Conservation (phyloP, 2,113 vertebrate species). For the Semicossyphus pulcher region DNA sequence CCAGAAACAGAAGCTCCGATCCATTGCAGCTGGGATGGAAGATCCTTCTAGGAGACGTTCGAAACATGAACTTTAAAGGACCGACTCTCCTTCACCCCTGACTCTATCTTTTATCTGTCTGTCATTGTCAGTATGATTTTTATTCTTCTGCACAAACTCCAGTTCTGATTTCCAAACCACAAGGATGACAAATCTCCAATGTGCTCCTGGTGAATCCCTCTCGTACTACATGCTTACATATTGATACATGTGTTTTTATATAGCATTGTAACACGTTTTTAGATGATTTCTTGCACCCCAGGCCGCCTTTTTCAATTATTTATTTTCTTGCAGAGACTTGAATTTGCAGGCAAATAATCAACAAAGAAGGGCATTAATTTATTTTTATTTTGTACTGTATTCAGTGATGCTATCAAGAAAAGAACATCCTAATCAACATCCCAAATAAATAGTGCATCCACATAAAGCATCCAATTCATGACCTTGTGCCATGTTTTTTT, state of each 20-base stretch:
- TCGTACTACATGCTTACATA: neutral
- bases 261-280: too few species aligned
- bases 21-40: neutral
- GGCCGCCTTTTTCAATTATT: neutral
- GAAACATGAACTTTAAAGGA: neutral
- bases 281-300: too few species aligned
- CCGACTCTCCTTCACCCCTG: neutral
- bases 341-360: too few species aligned
- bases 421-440: too few species aligned
- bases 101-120: neutral
- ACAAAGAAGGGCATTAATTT: too few species aligned
- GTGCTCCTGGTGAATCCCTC: neutral
- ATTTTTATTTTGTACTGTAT: too few species aligned
- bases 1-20: conserved; percentile 9
- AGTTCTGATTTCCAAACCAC: neutral
- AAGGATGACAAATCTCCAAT: neutral
- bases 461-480: too few species aligned
- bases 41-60: neutral
- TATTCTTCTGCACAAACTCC: neutral
- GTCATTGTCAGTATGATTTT: neutral
- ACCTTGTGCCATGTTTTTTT: neutral
- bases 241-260: too few species aligned
- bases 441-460: too few species aligned
- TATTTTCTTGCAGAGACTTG: too few species aligned
- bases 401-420: too few species aligned